A percentile compares a stretch with the other conserved stretches of the same genome.
Evolutionary conservation across 2,888 invertebrate genomes (phyloP).

Genomic region (Drosophila parthenogenetica): DNA sequence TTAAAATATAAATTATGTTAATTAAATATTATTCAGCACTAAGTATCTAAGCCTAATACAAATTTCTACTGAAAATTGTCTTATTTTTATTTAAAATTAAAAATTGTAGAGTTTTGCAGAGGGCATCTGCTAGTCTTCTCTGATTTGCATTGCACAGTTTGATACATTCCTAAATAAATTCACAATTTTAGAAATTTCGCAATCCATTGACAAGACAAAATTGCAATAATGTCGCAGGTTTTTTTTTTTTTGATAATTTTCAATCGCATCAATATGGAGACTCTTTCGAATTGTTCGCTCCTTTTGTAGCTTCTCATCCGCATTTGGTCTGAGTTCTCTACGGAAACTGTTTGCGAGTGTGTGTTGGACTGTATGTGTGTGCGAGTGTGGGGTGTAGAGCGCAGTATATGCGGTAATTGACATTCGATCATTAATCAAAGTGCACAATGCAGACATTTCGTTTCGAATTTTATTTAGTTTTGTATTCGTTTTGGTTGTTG

Average conservation of each 20-base stretch:
- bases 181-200: background rate
- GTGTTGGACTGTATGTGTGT: constrained; percentile 9
- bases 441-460: constrained; percentile 85
- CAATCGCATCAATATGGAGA: constrained; percentile 4
- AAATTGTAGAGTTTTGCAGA: background rate
- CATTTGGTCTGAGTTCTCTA: constrained; percentile 34
- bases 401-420: constrained; percentile 84
- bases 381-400: constrained; percentile 23
- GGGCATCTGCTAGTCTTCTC: background rate
- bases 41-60: too few species aligned
- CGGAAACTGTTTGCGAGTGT: constrained; percentile 31
- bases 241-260: constrained; percentile 13
- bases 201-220: constrained; percentile 6
- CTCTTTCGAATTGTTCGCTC: constrained; percentile 10
- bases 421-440: constrained; percentile 85
- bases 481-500: constrained; percentile 54
- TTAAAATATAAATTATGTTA: too few species aligned
- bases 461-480: constrained; percentile 78
- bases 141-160: background rate
- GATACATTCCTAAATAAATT: constrained; percentile 9
- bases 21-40: too few species aligned
- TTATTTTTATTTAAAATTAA: too few species aligned
- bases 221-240: constrained; percentile 26
- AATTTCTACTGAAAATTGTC: too few species aligned
- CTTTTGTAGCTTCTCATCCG: constrained; percentile 32